Conservation (phyloP, 2,888 invertebrate genomes). For the Sycophila texana region DNA sequence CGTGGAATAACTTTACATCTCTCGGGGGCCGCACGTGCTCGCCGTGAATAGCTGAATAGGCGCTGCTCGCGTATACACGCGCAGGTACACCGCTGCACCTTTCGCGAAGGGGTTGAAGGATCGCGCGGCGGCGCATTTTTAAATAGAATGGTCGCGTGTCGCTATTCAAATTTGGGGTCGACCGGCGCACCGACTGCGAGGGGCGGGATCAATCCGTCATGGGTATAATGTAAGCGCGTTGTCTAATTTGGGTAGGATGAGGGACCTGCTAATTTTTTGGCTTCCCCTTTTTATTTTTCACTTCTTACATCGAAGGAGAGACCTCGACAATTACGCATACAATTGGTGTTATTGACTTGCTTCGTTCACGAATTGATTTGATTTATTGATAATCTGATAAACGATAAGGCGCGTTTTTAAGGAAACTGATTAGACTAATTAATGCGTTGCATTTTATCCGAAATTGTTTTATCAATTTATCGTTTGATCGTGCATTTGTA, state of each 20-base stretch:
- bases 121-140: slow-evolving; percentile 40
- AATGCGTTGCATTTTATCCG: no score
- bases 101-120: slow-evolving; percentile 58
- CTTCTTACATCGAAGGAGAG: background rate
- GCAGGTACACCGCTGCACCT: slow-evolving; percentile 49
- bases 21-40: slow-evolving; percentile 28
- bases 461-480: no score
- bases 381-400: no score
- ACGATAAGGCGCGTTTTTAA: no score
- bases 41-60: slow-evolving; percentile 48
- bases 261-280: slow-evolving; percentile 37
- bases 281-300: background rate
- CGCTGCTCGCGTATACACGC: background rate
- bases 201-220: slow-evolving; percentile 52
- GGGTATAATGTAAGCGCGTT: slow-evolving; percentile 38
- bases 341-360: no score
- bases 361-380: no score
- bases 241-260: slow-evolving; percentile 10
- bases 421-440: no score
- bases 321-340: no score
- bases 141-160: slow-evolving; percentile 58
- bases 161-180: slow-evolving; percentile 55
- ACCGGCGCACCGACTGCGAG: slow-evolving; percentile 8
- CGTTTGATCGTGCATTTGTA: no score
- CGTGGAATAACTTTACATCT: slow-evolving; percentile 65